Evolutionary conservation across 2,888 invertebrate species (phyloP).

Genomic region (Drosophila austrosaltans): DNA sequence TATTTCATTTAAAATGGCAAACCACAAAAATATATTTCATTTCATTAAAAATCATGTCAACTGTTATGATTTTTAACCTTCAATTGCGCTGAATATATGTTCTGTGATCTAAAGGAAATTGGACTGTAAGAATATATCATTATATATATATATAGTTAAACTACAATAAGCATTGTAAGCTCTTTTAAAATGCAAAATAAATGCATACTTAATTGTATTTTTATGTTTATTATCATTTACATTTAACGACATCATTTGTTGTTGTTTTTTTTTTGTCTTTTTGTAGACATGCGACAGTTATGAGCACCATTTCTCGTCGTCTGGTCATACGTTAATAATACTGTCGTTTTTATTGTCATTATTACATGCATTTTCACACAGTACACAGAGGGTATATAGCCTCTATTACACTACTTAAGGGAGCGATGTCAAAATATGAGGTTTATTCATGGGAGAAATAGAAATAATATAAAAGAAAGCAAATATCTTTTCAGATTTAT

Average conservation of each 20-base stretch:
- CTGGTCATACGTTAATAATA: slow-evolving; percentile 60
- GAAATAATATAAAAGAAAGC: too few species aligned
- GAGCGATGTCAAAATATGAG: too few species aligned
- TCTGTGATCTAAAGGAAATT: background rate
- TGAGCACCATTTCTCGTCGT: slow-evolving; percentile 30
- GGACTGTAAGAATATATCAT: background rate
- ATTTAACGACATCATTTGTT: slow-evolving; percentile 57
- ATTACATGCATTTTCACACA: slow-evolving; percentile 42
- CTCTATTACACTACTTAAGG: slow-evolving; percentile 12
- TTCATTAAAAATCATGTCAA: slow-evolving; percentile 4
- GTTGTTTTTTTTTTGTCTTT: slow-evolving; percentile 12
- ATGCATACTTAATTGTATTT: slow-evolving; percentile 21
- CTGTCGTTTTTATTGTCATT: slow-evolving; percentile 61
- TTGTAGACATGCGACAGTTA: slow-evolving; percentile 51
- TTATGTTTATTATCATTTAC: slow-evolving; percentile 29
- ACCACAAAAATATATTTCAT: background rate
- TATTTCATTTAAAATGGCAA: slow-evolving; percentile 2
- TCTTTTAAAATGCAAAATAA: slow-evolving; percentile 2
- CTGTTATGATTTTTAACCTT: background rate
- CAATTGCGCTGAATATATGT: background rate
- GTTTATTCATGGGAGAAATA: too few species aligned
- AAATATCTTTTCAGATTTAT: slow-evolving; percentile 22
- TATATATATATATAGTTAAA: too few species aligned
- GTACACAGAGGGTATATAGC: slow-evolving; percentile 4
- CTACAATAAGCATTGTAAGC: background rate